A percentile compares a stretch with the other conserved stretches of the same genome.
Evolutionary conservation across 2,113 vertebrate species (phyloP).

Genomic region (Austrofundulus limnaeus): DNA sequence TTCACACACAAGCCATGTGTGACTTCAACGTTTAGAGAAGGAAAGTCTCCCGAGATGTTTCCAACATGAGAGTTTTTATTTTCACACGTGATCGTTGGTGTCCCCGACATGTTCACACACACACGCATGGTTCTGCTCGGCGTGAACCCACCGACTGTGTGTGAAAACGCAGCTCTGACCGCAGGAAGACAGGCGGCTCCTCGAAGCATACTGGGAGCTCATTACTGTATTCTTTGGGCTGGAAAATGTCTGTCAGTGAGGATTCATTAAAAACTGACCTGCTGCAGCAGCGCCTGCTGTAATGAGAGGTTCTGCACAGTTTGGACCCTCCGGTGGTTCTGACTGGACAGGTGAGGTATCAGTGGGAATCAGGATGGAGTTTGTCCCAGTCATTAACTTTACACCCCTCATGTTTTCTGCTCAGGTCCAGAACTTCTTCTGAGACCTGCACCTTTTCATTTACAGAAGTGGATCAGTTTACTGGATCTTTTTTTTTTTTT

Average conservation of each 20-base stretch:
- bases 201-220: conserved; percentile 63
- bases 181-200: conserved; percentile 30
- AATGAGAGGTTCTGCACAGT: conserved; percentile 46
- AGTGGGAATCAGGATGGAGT: conserved; percentile 12
- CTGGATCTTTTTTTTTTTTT: too few species aligned
- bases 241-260: conserved; percentile 67
- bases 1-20: not conserved
- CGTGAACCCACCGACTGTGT: not conserved
- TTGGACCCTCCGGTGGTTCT: conserved; percentile 12
- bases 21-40: conserved; percentile 1
- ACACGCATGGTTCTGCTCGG: conserved; percentile 15
- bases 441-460: too few species aligned
- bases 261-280: conserved; percentile 68
- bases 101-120: conserved; percentile 10
- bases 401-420: not conserved
- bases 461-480: too few species aligned
- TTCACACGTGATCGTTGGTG: not conserved
- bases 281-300: conserved; percentile 49
- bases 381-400: conserved; percentile 17
- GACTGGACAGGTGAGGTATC: conserved; percentile 40
- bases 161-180: conserved; percentile 17
- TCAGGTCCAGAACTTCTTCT: not conserved
- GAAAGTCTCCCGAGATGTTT: conserved; percentile 6
- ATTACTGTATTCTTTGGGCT: conserved; percentile 67
- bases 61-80: not conserved